Conservation (phyloP, 2,113 vertebrate genomes). For the Gallinago jamesoni region DNA sequence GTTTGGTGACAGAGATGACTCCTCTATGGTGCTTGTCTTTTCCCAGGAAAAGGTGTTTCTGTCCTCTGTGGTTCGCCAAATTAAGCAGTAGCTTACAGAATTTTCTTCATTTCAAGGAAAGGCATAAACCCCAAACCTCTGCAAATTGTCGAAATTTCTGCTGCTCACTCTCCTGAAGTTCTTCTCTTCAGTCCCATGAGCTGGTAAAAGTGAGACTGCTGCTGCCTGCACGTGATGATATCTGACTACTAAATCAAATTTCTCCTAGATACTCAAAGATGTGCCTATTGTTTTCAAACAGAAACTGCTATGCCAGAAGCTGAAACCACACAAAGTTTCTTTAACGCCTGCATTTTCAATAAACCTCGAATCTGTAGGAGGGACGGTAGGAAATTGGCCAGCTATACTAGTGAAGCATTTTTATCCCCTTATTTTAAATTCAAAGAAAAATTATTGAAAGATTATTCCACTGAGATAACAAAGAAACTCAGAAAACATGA, state of each 20-base stretch:
- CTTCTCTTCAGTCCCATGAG: background rate
- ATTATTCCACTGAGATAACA: background rate
- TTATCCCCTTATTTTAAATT: background rate
- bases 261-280: background rate
- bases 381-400: background rate
- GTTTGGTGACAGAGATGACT: background rate
- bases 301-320: background rate
- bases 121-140: background rate
- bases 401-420: background rate
- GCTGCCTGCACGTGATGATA: background rate
- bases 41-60: background rate
- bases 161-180: background rate
- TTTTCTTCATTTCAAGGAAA: slow-evolving; percentile 4
- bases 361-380: background rate
- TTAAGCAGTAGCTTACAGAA: background rate
- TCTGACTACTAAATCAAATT: background rate
- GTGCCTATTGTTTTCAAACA: background rate
- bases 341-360: background rate
- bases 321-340: background rate
- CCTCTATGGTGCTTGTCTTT: background rate
- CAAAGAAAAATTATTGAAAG: background rate
- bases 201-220: background rate
- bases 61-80: background rate
- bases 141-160: background rate
- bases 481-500: background rate